Evolutionary conservation across 2,888 invertebrate species (phyloP), one percentile per base, ranked within the genome.

Genomic region (Drosophila histrio): DNA sequence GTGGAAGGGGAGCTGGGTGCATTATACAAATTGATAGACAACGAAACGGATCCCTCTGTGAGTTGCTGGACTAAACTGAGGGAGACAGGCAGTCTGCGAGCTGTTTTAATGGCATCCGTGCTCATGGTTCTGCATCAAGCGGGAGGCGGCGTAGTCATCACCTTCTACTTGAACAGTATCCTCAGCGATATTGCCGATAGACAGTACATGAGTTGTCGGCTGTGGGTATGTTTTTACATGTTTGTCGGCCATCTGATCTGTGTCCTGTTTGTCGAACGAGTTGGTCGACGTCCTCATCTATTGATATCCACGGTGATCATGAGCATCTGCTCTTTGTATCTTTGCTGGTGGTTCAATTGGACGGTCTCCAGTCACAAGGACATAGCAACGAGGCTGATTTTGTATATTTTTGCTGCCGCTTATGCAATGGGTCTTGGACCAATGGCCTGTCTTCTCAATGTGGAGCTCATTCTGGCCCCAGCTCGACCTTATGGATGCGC

Each of bases 371-470:
- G n/a, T 1, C 1, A 3, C 4, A 19, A 1, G 19, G 24, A 24
- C 1, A 5, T 3, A 8, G 6, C 19, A 3, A 19, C 26, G 0
- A 24, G 43, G 17, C 0, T 38, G 1, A 9, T 8, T 2, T 1
- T 76, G 2, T 24, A 7, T 1, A 0, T 36, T 0, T 63, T 63
- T n/a, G 8, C 46, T 9, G n/a, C 17, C 1, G 8, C 15, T 6
- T 66, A 50, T 13, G 17, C 30, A 0, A 8, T 52, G 3, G 70
- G 63, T 5, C 7, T 66, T 1, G 80, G 63, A 0, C 49, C 76
- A 0, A 24, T 77, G 2, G 3, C 38, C 19, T 76, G 67, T 59
- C 21, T 79, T 6, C 17, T 77, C 5, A 62, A 34, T 11, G 77
- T 60, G 15, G 77, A 77, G 26, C 34, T 77, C 1, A 24, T 63